Percentiles rank a stretch among this genome's conserved stretches.
Conservation (phyloP, 2,113 vertebrate genomes). For the Fukomys damarensis region DNA sequence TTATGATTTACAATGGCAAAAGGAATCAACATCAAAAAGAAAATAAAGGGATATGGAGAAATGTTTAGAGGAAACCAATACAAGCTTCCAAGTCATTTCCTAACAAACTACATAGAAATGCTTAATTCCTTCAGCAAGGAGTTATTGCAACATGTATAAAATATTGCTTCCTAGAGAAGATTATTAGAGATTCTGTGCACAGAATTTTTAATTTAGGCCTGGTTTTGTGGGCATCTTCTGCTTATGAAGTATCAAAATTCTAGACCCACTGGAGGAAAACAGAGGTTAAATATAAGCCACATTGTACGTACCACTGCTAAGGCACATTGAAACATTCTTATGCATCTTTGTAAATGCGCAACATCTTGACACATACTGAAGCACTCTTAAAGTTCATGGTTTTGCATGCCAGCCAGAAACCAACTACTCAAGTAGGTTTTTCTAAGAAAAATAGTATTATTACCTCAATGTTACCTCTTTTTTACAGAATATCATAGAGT, state of each 20-base stretch:
- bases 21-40: neutral
- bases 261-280: neutral
- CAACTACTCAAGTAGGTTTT: neutral
- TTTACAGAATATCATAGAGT: neutral
- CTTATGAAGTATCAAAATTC: neutral
- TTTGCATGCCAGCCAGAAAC: neutral
- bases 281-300: neutral
- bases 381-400: neutral
- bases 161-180: neutral
- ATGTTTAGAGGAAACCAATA: neutral
- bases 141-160: neutral
- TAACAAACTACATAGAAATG: too few relatives aligned
- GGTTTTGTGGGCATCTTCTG: neutral
- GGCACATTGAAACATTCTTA: too few relatives aligned
- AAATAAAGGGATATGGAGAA: neutral
- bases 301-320: neutral
- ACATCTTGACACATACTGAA: neutral
- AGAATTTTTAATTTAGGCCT: neutral
- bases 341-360: neutral
- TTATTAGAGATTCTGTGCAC: neutral
- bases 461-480: neutral
- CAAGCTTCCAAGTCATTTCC: neutral
- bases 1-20: neutral
- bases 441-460: neutral
- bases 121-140: neutral